A percentile compares a stretch with the other conserved stretches of the same genome.
These are phyloP conservation scores for Diploptera punctata DNA, from an alignment of 2,888 invertebrate species.

Conservation along the genomic window DNA sequence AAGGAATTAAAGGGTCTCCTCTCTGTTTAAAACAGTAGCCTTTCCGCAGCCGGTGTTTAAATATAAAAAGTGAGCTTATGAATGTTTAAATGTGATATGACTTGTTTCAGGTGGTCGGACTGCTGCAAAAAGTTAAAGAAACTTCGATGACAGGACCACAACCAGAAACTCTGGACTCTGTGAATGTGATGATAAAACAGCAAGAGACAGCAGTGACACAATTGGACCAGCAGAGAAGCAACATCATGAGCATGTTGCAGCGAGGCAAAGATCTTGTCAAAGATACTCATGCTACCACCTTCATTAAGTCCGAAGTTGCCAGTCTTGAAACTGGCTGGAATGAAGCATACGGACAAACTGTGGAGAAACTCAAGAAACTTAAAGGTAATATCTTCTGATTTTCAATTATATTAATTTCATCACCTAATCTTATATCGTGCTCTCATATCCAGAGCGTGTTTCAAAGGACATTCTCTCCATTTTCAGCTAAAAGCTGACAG, in stretches of 20 bases:
- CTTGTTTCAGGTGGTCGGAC: slow-evolving; percentile 52
- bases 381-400: slow-evolving; percentile 63
- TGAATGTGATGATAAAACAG: slow-evolving; percentile 77
- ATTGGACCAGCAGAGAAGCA: slow-evolving; percentile 82
- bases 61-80: no score
- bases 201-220: slow-evolving; percentile 85
- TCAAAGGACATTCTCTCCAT: no score
- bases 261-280: slow-evolving; percentile 88
- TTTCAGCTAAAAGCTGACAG: no score
- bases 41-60: no score
- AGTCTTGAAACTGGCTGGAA: slow-evolving; percentile 90
- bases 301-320: slow-evolving; percentile 83
- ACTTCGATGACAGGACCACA: slow-evolving; percentile 61
- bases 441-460: no score
- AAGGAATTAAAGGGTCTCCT: no score
- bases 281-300: slow-evolving; percentile 85
- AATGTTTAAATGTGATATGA: no score
- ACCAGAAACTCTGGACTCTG: slow-evolving; percentile 75
- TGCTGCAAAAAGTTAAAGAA: slow-evolving; percentile 78
- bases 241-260: slow-evolving; percentile 90
- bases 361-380: slow-evolving; percentile 80
- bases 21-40: no score
- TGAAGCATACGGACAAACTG: slow-evolving; percentile 83
- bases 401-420: no score
- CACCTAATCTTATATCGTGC: no score